Evolutionary conservation across 2,797 vertebrate genomes (phyloP).

Genomic region (Acanthurus lineatus): DNA sequence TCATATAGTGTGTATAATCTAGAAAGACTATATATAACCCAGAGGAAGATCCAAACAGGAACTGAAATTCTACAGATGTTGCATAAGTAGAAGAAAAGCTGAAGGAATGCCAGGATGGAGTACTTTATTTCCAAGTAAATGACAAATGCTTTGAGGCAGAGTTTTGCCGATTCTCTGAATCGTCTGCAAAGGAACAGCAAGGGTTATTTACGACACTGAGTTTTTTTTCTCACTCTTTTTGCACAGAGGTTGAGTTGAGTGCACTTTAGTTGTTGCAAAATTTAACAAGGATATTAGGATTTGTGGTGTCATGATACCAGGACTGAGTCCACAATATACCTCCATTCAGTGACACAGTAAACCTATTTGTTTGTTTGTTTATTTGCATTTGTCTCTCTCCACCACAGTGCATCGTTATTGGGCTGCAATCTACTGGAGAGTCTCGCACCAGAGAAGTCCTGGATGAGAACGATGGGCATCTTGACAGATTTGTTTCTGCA

Average conservation of each 20-base stretch:
- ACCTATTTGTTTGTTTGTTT: neutral
- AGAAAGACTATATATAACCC: conserved; percentile 14
- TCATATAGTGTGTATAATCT: conserved; percentile 2
- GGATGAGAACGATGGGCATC: conserved; percentile 95
- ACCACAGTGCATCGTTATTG: conserved; percentile 93
- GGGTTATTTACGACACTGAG: neutral
- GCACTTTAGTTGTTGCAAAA: neutral
- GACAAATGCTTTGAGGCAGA: neutral
- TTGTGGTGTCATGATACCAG: neutral
- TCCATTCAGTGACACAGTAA: neutral
- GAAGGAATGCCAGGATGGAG: neutral
- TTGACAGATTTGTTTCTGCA: conserved; percentile 97
- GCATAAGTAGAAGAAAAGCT: neutral
- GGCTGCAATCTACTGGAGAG: conserved; percentile 98
- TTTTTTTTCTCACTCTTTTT: neutral
- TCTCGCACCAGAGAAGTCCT: conserved; percentile 97
- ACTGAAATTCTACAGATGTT: conserved; percentile 21
- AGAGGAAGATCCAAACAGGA: conserved; percentile 27
- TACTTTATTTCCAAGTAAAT: neutral
- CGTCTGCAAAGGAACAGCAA: neutral
- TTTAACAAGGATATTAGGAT: neutral
- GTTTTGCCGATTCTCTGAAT: neutral
- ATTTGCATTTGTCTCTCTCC: conserved; percentile 2
- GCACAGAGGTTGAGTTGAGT: neutral
- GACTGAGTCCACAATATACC: neutral